These are phyloP conservation scores for Acleris sparsana DNA, from an alignment of 2,888 invertebrate species.

Conservation along the genomic window DNA sequence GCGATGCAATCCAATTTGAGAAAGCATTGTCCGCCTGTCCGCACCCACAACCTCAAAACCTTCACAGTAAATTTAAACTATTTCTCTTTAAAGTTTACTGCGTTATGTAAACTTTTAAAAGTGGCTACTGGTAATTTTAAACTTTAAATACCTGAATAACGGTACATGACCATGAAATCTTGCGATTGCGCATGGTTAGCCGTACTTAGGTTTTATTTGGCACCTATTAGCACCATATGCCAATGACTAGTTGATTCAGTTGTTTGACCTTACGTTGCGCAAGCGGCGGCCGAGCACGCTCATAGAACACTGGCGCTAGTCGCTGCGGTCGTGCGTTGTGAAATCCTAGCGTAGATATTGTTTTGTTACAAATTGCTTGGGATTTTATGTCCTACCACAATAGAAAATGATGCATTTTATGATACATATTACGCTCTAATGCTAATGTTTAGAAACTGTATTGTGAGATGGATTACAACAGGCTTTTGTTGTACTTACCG, in stretches of 20 bases:
- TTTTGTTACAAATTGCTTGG: constrained; percentile 46
- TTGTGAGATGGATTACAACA: constrained; percentile 11
- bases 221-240: constrained; percentile 32
- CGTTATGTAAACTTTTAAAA: background rate
- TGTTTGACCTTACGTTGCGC: constrained; percentile 36
- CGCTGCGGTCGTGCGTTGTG: constrained; percentile 41
- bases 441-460: constrained; percentile 19
- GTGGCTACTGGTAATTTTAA: background rate
- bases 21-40: constrained; percentile 69
- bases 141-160: background rate
- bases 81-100: constrained; percentile 7
- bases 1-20: constrained; percentile 75
- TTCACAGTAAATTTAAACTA: constrained; percentile 15
- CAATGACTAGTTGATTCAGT: constrained; percentile 30
- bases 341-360: constrained; percentile 47
- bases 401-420: constrained; percentile 35
- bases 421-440: constrained; percentile 26
- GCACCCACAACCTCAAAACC: constrained; percentile 36
- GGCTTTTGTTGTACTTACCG: constrained; percentile 4
- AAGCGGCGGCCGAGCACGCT: constrained; percentile 32
- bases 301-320: constrained; percentile 27
- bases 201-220: constrained; percentile 19
- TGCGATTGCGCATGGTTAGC: constrained; percentile 1
- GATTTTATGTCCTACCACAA: constrained; percentile 41
- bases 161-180: constrained; percentile 10